These are phyloP conservation scores for Parasteatoda lunata DNA, from an alignment of 2,888 invertebrate genomes.

Conservation along the genomic window DNA sequence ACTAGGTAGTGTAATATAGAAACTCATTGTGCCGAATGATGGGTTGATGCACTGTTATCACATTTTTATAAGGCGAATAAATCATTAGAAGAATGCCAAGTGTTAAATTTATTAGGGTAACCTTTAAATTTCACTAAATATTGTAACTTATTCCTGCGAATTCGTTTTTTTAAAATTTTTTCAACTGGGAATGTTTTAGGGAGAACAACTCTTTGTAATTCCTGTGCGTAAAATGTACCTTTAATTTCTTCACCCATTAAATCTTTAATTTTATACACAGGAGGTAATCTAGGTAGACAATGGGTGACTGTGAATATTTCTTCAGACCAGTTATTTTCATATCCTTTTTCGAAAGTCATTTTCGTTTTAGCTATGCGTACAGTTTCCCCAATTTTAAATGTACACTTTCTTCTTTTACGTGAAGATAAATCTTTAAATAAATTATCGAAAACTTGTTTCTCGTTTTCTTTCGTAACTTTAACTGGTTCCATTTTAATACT, in stretches of 20 bases:
- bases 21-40: conserved; percentile 16
- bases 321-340: conserved; percentile 44
- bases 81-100: conserved; percentile 15
- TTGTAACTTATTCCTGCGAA: conserved; percentile 7
- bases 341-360: conserved; percentile 21
- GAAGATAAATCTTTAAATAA: conserved; percentile 17
- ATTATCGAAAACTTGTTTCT: conserved; percentile 7
- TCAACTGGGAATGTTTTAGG: conserved; percentile 8
- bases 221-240: conserved; percentile 36
- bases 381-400: conserved; percentile 5
- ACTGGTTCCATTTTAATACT: conserved; percentile 28
- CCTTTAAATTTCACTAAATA: conserved; percentile 29
- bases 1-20: conserved; percentile 70
- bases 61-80: conserved; percentile 23
- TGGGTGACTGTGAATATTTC: conserved; percentile 29
- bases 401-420: not conserved
- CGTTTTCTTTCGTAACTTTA: conserved; percentile 18
- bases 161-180: conserved; percentile 31
- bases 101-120: conserved; percentile 28
- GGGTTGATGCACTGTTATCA: not conserved
- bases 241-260: conserved; percentile 15
- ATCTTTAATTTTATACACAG: conserved; percentile 13
- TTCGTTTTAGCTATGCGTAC: conserved; percentile 35
- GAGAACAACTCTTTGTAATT: conserved; percentile 32
- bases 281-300: conserved; percentile 4